phyloP scores from a whole-genome alignment of 1,140 invertebrate species.

The Tenebrio molitor region DNA sequence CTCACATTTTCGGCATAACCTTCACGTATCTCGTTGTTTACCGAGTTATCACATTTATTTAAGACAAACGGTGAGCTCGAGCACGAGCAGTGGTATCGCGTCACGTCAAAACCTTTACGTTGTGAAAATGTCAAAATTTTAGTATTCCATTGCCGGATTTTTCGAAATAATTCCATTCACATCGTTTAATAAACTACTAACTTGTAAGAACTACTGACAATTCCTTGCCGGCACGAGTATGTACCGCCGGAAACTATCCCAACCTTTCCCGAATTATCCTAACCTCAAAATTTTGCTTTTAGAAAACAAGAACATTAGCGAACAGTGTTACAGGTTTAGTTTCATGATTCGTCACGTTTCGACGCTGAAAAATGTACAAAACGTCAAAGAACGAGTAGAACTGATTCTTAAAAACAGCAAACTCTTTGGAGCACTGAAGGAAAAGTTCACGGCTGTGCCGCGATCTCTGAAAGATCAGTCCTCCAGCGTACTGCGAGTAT shows the following conservation, averaged over 20 bases:
- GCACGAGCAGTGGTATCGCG: constrained; percentile 23
- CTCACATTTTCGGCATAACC: constrained; percentile 9
- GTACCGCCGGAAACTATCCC: constrained; percentile 51
- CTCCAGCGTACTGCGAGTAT: constrained; percentile 67
- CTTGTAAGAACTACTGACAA: neutral
- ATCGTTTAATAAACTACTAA: neutral
- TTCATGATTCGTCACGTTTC: constrained; percentile 42
- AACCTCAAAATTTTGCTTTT: constrained; percentile 54
- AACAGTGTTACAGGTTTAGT: constrained; percentile 10
- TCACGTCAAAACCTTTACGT: constrained; percentile 1
- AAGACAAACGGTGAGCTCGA: constrained; percentile 5
- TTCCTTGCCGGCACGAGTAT: constrained; percentile 31
- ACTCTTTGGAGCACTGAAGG: constrained; percentile 42
- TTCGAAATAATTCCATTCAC: constrained; percentile 27
- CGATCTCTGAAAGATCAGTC: constrained; percentile 66
- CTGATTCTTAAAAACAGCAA: constrained; percentile 48
- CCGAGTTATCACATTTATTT: constrained; percentile 19
- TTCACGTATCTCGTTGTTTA: constrained; percentile 10
- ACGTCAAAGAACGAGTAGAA: constrained; percentile 44
- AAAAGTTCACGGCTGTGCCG: neutral
- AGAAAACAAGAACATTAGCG: constrained; percentile 39
- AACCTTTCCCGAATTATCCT: constrained; percentile 44
- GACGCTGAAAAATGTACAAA: constrained; percentile 40
- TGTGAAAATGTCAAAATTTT: constrained; percentile 37
- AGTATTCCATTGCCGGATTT: constrained; percentile 26